Percentiles rank a stretch among this genome's conserved stretches.
Evolutionary conservation across 2,113 vertebrate genomes (phyloP).

Genomic region (Cyprinodon tularosa): DNA sequence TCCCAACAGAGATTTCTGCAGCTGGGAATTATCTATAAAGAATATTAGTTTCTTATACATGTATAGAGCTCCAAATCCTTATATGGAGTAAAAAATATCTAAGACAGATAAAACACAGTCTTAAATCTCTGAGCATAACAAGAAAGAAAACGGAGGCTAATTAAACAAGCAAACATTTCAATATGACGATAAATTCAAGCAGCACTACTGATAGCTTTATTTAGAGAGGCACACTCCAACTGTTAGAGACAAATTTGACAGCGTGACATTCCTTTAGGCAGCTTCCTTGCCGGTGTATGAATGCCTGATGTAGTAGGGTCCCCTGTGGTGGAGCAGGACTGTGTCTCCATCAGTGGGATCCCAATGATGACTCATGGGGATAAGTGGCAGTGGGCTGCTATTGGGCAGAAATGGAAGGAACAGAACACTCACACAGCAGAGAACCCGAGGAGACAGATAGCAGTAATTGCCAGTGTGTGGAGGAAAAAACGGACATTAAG

Average conservation of each 20-base stretch:
- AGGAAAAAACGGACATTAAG: conserved; percentile 68
- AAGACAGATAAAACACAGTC: background rate
- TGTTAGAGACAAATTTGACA: conserved; percentile 19
- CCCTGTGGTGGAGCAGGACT: background rate
- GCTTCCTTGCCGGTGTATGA: conserved; percentile 9
- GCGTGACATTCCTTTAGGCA: conserved; percentile 27
- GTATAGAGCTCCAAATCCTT: background rate
- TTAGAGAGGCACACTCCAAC: background rate
- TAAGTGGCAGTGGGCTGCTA: conserved; percentile 32
- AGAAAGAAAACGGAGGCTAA: background rate
- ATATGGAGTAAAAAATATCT: background rate
- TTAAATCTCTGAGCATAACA: background rate
- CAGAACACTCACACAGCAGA: conserved; percentile 33
- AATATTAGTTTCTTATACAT: no score
- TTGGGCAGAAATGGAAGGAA: conserved; percentile 32
- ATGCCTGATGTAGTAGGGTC: background rate
- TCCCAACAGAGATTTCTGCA: no score
- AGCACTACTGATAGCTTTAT: conserved; percentile 4
- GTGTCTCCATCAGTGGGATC: conserved; percentile 15
- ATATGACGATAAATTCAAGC: conserved; percentile 5
- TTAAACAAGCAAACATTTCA: conserved; percentile 11
- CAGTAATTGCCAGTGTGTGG: conserved; percentile 45
- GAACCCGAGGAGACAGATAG: conserved; percentile 33
- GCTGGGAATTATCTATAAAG: no score
- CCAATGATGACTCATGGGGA: conserved; percentile 39